phyloP scores from a whole-genome alignment of 2,797 vertebrate species.

The Echeneis naucrates region DNA sequence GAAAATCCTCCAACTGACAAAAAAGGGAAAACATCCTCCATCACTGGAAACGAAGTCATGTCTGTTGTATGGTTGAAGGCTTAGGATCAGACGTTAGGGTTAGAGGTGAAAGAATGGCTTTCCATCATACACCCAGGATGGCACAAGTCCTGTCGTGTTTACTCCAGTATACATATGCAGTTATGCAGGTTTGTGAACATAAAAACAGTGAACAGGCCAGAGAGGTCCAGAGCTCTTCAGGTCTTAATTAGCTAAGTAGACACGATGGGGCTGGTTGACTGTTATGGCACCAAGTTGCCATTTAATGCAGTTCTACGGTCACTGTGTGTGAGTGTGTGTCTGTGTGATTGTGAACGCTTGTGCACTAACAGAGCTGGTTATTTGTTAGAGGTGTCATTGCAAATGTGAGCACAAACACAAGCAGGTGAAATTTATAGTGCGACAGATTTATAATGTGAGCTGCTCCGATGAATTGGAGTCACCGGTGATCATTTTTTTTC shows the following conservation, averaged over 20 bases:
- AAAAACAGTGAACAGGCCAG: conserved; percentile 37
- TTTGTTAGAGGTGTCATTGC: conserved; percentile 10
- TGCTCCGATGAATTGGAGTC: conserved; percentile 45
- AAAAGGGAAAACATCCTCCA: background rate
- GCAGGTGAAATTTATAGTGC: conserved; percentile 1
- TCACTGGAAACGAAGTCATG: conserved; percentile 36
- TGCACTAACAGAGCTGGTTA: conserved; percentile 5
- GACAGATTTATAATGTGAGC: conserved; percentile 19
- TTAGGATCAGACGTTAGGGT: conserved; percentile 1
- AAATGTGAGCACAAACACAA: conserved; percentile 7
- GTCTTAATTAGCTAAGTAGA: conserved; percentile 66
- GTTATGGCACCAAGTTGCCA: conserved; percentile 43
- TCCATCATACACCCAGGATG: background rate
- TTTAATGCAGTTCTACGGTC: conserved; percentile 41
- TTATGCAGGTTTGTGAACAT: conserved; percentile 36
- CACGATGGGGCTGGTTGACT: conserved; percentile 38
- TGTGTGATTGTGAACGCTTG: background rate
- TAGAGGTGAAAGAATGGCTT: conserved; percentile 6
- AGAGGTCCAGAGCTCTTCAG: conserved; percentile 35
- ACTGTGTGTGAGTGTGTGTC: conserved; percentile 33
- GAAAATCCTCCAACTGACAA: conserved; percentile 27
- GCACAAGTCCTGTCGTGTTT: background rate
- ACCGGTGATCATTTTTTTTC: conserved; percentile 19
- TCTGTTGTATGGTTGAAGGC: conserved; percentile 21
- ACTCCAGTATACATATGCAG: conserved; percentile 5